Evolutionary conservation across 2,888 invertebrate genomes (phyloP), one percentile per base, ranked within the genome.

Genomic region (Plusia festucae): DNA sequence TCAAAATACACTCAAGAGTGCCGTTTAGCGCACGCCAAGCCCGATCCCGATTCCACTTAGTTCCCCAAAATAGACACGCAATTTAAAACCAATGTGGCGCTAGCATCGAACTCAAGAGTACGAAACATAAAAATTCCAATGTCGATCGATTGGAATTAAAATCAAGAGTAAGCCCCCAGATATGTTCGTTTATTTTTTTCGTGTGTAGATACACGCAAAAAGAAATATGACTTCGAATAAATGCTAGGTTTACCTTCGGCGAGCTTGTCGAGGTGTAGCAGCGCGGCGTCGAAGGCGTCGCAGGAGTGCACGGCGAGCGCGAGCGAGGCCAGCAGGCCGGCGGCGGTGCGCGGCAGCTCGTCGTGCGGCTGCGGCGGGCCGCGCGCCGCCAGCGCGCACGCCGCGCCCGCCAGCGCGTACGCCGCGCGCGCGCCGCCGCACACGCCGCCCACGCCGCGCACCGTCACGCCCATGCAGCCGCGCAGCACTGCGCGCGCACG

Each of bases 371-470:
- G 97, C 58, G 90, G 85, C 11, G 91, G 83, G 5, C 93, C 93
- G 79, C 97, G 97, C 79, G 97, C 97, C 84, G 98, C 97, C 76
- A 97, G 95, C 15, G 97, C 96, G 87, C 97, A 97, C 59, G 97
- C 96, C 77, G 96, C 89, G 1, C 96, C 96, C 68, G 96, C 94
- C 70, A 97, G 88, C 59, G 91, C 85, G 87, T 96, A 97, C 82
- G 96, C 96, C 65, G 96, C 95, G 1, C 94, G 89, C 20, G 96
- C 91, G 44, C 95, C 90, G 16, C 88, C 86, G 84, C 85, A 82
- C 68, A 91, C 88, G 73, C 90, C 89, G 68, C 85, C 82, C 68
- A 91, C 88, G 73, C 90, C 89, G 68, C 95, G 91, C 22, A 93
- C 91, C 18, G 92, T 86, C 40, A 91, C 84, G 53, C 93, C 93